These are phyloP conservation scores for Gephyroberyx darwinii DNA, from an alignment of 2,797 vertebrate genomes.

Conservation along the genomic window DNA sequence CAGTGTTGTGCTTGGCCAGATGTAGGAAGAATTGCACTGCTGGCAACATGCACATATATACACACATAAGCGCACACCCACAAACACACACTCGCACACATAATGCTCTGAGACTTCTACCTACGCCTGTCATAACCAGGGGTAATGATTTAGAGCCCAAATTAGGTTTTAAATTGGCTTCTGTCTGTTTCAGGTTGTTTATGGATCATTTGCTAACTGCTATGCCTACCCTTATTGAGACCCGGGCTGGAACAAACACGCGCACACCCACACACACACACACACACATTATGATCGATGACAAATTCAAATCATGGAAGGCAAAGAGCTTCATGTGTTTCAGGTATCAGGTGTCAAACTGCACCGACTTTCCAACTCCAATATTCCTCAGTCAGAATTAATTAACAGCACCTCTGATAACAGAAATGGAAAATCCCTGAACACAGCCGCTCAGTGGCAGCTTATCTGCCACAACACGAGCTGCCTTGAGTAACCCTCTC, in stretches of 20 bases:
- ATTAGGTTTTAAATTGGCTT: slow-evolving; percentile 83
- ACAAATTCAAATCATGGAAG: not conserved
- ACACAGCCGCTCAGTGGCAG: slow-evolving; percentile 38
- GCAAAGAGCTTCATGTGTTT: slow-evolving; percentile 2
- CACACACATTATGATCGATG: not conserved
- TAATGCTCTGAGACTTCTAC: slow-evolving; percentile 38
- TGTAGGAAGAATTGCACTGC: slow-evolving; percentile 81
- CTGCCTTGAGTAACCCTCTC: slow-evolving; percentile 54
- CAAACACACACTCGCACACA: slow-evolving; percentile 7
- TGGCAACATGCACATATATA: slow-evolving; percentile 80
- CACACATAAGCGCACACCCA: slow-evolving; percentile 68
- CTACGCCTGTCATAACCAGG: slow-evolving; percentile 79
- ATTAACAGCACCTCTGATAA: slow-evolving; percentile 40
- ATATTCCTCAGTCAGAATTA: slow-evolving; percentile 18
- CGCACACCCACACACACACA: not conserved
- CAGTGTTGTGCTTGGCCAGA: slow-evolving; percentile 89
- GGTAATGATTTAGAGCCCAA: slow-evolving; percentile 86
- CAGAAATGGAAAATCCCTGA: slow-evolving; percentile 51
- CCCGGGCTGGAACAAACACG: slow-evolving; percentile 16
- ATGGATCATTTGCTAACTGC: slow-evolving; percentile 75
- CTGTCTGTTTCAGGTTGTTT: slow-evolving; percentile 78
- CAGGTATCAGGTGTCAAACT: slow-evolving; percentile 5
- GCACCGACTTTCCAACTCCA: slow-evolving; percentile 18
- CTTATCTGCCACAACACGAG: slow-evolving; percentile 58
- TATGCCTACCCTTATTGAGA: slow-evolving; percentile 51